These are phyloP conservation scores for Argyra leucocephala DNA, from an alignment of 2,888 invertebrate genomes.

Conservation along the genomic window DNA sequence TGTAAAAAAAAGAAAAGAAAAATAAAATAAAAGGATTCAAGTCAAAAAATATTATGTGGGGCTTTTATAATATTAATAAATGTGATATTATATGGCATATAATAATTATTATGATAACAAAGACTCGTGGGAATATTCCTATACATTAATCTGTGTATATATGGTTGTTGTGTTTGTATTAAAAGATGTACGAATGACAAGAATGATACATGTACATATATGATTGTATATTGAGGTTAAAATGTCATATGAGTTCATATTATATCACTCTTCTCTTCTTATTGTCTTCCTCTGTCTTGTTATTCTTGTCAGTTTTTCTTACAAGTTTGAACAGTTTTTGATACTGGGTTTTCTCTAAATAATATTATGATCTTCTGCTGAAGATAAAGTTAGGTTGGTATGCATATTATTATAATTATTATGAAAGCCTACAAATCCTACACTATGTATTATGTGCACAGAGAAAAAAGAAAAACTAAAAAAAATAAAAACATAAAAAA, in stretches of 20 bases:
- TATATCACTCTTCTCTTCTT: not conserved
- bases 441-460: too few species aligned
- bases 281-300: not conserved
- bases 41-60: too few species aligned
- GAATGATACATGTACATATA: not conserved
- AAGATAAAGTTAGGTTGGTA: not conserved
- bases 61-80: constrained; percentile 2
- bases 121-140: not conserved
- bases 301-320: not conserved
- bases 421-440: not conserved
- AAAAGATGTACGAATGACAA: not conserved
- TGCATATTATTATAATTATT: not conserved
- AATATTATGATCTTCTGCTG: not conserved
- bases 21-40: not conserved
- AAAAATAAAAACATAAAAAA: not conserved
- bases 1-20: too few species aligned
- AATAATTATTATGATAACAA: constrained; percentile 1
- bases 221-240: not conserved
- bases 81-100: constrained; percentile 1
- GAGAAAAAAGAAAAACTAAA: not conserved
- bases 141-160: not conserved
- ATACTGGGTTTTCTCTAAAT: not conserved
- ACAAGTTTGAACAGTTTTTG: too few species aligned
- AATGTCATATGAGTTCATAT: constrained; percentile 3
- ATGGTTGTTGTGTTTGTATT: not conserved